Conservation (phyloP, 2,888 invertebrate genomes). For the Eutolmus rufibarbis region DNA sequence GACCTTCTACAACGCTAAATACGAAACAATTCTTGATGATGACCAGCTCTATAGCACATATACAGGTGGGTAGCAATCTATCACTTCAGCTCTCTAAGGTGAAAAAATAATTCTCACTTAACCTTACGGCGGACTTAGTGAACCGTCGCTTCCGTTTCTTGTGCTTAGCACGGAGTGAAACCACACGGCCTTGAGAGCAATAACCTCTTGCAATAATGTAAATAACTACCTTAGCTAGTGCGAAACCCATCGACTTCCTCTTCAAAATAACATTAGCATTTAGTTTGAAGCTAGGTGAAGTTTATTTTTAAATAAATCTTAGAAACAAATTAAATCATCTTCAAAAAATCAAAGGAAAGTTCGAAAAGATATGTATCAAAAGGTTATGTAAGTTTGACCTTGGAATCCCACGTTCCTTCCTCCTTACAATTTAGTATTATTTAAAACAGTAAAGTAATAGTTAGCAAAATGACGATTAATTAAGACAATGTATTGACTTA, state of each 20-base stretch:
- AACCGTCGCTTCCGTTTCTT: constrained; percentile 33
- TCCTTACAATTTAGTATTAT: too few relatives aligned
- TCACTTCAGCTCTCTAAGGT: background rate
- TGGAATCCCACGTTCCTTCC: too few relatives aligned
- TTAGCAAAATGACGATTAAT: too few relatives aligned
- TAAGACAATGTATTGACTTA: too few relatives aligned
- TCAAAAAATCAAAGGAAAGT: too few relatives aligned
- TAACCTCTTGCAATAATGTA: constrained; percentile 13
- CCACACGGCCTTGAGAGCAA: constrained; percentile 12
- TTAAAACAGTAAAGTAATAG: too few relatives aligned
- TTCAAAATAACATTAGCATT: background rate
- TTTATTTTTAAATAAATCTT: background rate
- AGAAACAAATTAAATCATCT: background rate
- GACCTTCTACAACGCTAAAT: constrained; percentile 49
- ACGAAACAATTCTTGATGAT: constrained; percentile 46
- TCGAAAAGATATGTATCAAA: background rate
- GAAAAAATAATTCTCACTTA: constrained; percentile 18
- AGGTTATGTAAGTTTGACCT: background rate
- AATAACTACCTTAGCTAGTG: background rate
- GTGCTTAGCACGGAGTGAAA: background rate
- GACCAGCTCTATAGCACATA: constrained; percentile 45
- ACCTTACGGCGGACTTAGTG: constrained; percentile 10
- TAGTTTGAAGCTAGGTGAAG: background rate
- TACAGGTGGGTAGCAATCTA: constrained; percentile 44
- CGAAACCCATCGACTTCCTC: constrained; percentile 2